Base-by-base conservation (phyloP, 2,113 vertebrate genomes). In the Phaethornis superciliosus region DNA sequence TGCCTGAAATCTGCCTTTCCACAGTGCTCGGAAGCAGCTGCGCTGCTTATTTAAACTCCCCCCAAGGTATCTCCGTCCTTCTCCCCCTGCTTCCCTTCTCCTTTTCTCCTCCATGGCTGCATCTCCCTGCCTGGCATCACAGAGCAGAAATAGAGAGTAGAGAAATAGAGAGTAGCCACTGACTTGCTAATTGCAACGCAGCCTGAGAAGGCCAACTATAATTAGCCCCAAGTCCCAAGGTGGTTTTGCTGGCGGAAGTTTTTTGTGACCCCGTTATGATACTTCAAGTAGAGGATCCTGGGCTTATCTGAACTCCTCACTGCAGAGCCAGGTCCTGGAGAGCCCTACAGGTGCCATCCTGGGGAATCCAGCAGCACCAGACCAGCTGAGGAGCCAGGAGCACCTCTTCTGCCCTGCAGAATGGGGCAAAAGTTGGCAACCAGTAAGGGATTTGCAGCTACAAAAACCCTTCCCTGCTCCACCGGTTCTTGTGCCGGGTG, bases 151-250 rank as follows among this genome's bases (percentile, higher is more conserved):
- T 80, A 89, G 93, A 87, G 78, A 59, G 51, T 47, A 49, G 80
- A 80, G 84, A 91, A 96, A 93, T 80, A 89, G 93, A 87, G 78
- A 59, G 51, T 47, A 49, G 80, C 75, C 94, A 46, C 75, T 19
- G 24, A 47, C 79, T 89, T 40, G 55, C 89, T 96, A 84, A 88
- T 94, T 91, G 92, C 72, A 49, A 63, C 54, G 78, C 89, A 88
- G 90, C 87, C 72, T 92, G 89, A 91, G 96, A 95, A 93, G 89
- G 83, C 88, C 88, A 91, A 6, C 79, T 96, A 80, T 92, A 93
- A 95, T 95, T 95, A 96, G 92, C 91, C 72, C 23, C 56, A 59
- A 4, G 5, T 76, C 86, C 91, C 62, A 47, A 64, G 90, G 62
- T 1, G 3, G 20, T 78, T 68, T 77, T 81, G 69, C 92, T 96